Percentiles rank a stretch among this genome's conserved stretches.
Evolutionary conservation across 1,140 invertebrate genomes (phyloP).

Genomic region (Subanguina moxae): DNA sequence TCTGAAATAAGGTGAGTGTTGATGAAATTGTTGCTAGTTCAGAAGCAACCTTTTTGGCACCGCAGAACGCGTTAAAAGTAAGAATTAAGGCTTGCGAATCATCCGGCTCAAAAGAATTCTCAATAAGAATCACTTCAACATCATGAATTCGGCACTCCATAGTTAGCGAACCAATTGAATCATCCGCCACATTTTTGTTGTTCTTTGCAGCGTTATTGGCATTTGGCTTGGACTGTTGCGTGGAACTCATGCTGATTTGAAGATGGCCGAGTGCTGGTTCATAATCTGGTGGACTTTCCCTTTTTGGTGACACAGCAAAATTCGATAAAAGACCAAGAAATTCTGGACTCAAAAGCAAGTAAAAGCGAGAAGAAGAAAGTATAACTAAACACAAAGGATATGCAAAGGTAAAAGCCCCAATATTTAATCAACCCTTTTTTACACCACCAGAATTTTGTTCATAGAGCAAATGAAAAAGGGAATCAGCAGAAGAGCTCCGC

Average conservation of each 20-base stretch:
- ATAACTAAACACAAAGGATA: too few relatives aligned
- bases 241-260: slow-evolving; percentile 5
- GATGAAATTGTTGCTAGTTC: too few relatives aligned
- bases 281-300: slow-evolving; percentile 31
- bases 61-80: slow-evolving; percentile 67
- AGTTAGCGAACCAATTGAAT: slow-evolving; percentile 64
- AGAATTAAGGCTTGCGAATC: slow-evolving; percentile 81
- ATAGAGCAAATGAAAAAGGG: slow-evolving; percentile 29
- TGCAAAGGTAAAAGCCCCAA: too few relatives aligned
- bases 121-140: slow-evolving; percentile 87
- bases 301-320: slow-evolving; percentile 48
- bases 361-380: slow-evolving; percentile 49
- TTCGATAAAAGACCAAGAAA: slow-evolving; percentile 49
- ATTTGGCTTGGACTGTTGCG: slow-evolving; percentile 1
- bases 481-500: slow-evolving; percentile 13
- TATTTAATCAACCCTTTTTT: too few relatives aligned
- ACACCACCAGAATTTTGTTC: slow-evolving; percentile 33
- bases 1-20: slow-evolving; percentile 33
- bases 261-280: too few relatives aligned
- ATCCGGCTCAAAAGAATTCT: slow-evolving; percentile 74
- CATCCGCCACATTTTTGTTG: slow-evolving; percentile 20
- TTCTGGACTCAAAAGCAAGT: slow-evolving; percentile 54
- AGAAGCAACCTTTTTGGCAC: slow-evolving; percentile 30
- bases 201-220: neutral
- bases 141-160: slow-evolving; percentile 77